These are phyloP conservation scores for Ivindomyrus marchei DNA, from an alignment of 2,113 vertebrate species.

Conservation along the genomic window DNA sequence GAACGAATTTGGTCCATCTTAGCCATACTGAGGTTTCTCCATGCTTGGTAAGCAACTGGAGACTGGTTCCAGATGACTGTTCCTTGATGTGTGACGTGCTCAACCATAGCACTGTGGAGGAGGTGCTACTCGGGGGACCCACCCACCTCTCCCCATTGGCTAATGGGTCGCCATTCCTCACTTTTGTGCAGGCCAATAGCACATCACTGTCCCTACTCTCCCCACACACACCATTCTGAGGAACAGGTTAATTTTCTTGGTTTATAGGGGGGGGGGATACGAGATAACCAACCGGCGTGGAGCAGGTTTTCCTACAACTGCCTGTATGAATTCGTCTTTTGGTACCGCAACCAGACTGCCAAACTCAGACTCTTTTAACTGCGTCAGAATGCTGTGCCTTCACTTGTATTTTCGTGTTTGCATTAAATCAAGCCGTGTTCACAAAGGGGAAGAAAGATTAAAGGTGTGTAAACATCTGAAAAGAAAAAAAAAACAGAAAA, in stretches of 20 bases:
- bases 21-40: constrained; percentile 11
- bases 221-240: not conserved
- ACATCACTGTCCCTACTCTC: not conserved
- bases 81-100: not conserved
- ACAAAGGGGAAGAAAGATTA: constrained; percentile 30
- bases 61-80: constrained; percentile 1
- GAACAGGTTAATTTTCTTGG: not conserved
- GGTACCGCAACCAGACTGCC: not conserved
- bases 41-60: not conserved
- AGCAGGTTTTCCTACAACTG: not conserved
- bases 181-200: not conserved
- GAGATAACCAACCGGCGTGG: not conserved
- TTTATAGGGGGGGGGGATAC: not conserved
- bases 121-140: not conserved
- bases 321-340: not conserved
- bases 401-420: constrained; percentile 21
- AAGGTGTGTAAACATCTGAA: constrained; percentile 32
- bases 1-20: not conserved
- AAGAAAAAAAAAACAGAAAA: constrained; percentile 43
- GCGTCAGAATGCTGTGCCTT: constrained; percentile 17
- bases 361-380: not conserved
- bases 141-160: not conserved
- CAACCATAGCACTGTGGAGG: not conserved
- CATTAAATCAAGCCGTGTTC: constrained; percentile 24
- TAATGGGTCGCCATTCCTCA: not conserved